Percentiles rank a stretch among this genome's conserved stretches.
These are phyloP conservation scores for Rhea americana DNA, from an alignment of 2,113 vertebrate species.

Conservation along the genomic window DNA sequence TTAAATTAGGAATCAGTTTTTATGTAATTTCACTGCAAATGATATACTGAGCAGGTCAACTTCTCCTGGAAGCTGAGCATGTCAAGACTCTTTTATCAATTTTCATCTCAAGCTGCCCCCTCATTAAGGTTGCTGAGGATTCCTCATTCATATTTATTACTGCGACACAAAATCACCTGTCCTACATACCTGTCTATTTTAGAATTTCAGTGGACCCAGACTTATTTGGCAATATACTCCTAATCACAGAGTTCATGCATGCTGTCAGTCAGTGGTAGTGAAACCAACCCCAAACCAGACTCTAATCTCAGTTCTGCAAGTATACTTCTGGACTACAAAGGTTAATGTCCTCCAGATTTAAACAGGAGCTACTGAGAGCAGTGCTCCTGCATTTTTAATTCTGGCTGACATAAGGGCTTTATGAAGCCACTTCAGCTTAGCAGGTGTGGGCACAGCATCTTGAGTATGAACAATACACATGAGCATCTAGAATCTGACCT, in stretches of 20 bases:
- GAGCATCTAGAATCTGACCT: background rate
- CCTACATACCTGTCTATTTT: background rate
- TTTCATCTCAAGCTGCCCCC: background rate
- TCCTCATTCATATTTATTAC: background rate
- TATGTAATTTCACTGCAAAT: background rate
- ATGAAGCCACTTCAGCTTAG: background rate
- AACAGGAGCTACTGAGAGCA: fast-evolving
- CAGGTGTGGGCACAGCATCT: background rate
- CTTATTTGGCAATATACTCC: background rate
- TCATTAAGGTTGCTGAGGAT: background rate
- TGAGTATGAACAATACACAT: background rate
- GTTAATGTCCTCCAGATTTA: background rate
- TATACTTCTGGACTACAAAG: background rate
- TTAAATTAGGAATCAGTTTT: background rate
- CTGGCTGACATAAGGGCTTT: background rate
- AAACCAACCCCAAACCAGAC: background rate
- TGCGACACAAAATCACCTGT: background rate
- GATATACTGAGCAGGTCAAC: background rate
- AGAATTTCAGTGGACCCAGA: background rate
- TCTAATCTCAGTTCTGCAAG: background rate
- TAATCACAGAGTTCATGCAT: background rate
- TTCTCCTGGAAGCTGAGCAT: background rate
- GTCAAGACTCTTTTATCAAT: background rate
- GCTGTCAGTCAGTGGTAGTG: background rate
- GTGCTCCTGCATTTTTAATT: background rate